Evolutionary conservation across 2,888 invertebrate species (phyloP).

Genomic region (Dynastes tityus): DNA sequence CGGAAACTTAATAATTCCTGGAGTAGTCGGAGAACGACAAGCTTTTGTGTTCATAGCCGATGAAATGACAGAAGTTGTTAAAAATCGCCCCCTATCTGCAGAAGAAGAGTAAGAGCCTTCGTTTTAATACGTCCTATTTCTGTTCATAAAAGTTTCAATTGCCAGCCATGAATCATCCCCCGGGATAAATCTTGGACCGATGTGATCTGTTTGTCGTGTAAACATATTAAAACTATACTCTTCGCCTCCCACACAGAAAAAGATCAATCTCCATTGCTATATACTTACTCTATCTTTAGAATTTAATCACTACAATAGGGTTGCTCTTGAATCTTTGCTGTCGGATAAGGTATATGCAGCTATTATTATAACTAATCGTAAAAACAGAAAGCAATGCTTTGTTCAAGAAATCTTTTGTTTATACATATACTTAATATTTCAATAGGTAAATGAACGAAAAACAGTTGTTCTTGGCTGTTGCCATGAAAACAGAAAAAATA

Average conservation of each 20-base stretch:
- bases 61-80: constrained; percentile 28
- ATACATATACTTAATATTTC: no score
- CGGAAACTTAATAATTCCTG: constrained; percentile 6
- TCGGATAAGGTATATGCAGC: no score
- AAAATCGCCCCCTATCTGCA: not conserved
- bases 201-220: constrained; percentile 12
- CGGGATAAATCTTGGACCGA: constrained; percentile 1
- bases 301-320: not conserved
- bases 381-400: no score
- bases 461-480: no score
- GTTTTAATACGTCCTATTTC: constrained; percentile 7
- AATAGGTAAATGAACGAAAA: no score
- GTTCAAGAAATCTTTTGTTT: no score
- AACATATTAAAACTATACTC: constrained; percentile 27
- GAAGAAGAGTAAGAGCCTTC: not conserved
- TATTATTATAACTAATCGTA: no score
- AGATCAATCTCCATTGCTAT: constrained; percentile 14
- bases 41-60: not conserved
- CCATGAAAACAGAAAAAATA: no score
- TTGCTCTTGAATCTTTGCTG: not conserved
- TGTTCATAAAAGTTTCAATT: constrained; percentile 24
- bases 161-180: constrained; percentile 13
- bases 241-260: not conserved
- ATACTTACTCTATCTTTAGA: not conserved
- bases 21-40: not conserved